Conservation (phyloP, 2,797 vertebrate species). For the Cossypha heuglini region DNA sequence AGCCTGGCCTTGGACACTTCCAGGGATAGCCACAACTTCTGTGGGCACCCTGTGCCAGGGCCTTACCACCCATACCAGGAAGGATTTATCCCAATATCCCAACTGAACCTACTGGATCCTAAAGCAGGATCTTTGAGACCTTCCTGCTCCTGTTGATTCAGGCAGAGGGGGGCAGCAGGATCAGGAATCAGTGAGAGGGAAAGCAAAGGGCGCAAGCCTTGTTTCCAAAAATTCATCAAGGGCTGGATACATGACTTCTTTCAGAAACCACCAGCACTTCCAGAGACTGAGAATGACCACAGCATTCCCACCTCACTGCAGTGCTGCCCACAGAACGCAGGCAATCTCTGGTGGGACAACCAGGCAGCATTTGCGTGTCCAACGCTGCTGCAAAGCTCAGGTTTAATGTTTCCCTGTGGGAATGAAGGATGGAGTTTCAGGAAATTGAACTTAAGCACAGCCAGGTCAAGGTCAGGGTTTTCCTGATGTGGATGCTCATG, state of each 20-base stretch:
- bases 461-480: not conserved
- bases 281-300: not conserved
- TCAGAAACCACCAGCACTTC: not conserved
- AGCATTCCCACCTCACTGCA: fast-evolving
- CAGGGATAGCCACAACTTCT: not conserved
- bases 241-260: fast-evolving
- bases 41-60: not conserved
- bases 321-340: fast-evolving
- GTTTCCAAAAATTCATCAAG: not conserved
- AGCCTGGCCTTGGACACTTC: not conserved
- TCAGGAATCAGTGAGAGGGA: not conserved
- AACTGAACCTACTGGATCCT: not conserved
- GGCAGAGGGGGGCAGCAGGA: not conserved
- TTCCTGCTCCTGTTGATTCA: not conserved
- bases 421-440: fast-evolving
- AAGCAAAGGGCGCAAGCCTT: not conserved
- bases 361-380: not conserved
- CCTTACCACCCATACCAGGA: fast-evolving
- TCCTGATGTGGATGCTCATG: not conserved
- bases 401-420: fast-evolving
- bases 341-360: not conserved
- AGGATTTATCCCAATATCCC: not conserved
- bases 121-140: not conserved
- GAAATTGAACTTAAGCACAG: not conserved
- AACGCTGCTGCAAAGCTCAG: not conserved